Percentiles rank a stretch among this genome's conserved stretches.
Evolutionary conservation across 2,113 vertebrate species (phyloP).

Genomic region (Trinectes maculatus): DNA sequence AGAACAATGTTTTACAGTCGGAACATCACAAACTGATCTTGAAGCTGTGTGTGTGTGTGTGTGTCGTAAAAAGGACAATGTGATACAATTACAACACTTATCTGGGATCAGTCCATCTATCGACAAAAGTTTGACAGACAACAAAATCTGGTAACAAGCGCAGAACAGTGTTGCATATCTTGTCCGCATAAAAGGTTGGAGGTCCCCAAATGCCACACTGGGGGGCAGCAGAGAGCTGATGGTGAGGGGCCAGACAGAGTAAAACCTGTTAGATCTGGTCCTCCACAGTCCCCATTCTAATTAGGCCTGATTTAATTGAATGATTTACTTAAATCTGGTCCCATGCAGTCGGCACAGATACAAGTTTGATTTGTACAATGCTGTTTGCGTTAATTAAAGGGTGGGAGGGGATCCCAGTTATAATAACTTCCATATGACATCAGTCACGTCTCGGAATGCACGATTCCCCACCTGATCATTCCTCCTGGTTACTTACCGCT

Average conservation of each 20-base stretch:
- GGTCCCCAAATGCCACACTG: background rate
- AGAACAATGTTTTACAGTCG: too few relatives aligned
- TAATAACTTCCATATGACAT: slow-evolving; percentile 16
- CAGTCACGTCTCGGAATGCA: background rate
- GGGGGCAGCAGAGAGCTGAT: slow-evolving; percentile 47
- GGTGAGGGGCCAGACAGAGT: background rate
- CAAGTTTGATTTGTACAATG: background rate
- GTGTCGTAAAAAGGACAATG: too few relatives aligned
- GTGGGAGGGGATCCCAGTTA: background rate
- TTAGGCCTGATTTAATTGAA: slow-evolving; percentile 46
- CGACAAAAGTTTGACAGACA: too few relatives aligned
- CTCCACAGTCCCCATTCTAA: slow-evolving; percentile 21
- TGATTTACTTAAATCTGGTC: slow-evolving; percentile 22
- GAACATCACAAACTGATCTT: background rate
- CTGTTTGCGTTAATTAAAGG: slow-evolving; percentile 1
- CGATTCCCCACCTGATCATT: slow-evolving; percentile 3
- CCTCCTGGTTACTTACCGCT: slow-evolving; percentile 14
- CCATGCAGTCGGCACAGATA: background rate
- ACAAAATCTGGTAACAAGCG: too few relatives aligned
- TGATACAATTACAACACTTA: too few relatives aligned
- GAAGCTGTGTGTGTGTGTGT: background rate
- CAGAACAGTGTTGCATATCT: too few relatives aligned
- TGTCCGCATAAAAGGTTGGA: background rate
- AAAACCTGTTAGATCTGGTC: slow-evolving; percentile 21
- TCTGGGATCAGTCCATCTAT: too few relatives aligned